Evolutionary conservation across 92 coral and sea anemone genomes (phyloP).

Genomic region (Metridium senile): DNA sequence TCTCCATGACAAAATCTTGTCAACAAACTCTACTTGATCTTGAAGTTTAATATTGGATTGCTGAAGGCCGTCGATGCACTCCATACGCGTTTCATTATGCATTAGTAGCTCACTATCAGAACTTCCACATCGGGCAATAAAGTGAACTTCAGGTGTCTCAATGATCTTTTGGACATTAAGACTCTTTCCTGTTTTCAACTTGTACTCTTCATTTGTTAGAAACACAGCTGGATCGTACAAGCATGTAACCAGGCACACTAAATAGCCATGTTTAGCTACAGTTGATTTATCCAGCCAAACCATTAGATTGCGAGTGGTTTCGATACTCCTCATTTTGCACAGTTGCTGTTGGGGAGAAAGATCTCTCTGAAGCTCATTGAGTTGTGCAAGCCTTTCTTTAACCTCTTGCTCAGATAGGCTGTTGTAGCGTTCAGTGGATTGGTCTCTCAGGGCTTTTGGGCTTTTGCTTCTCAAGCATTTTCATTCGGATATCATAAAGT

Average conservation of each 20-base stretch:
- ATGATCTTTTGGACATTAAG: constrained; percentile 20
- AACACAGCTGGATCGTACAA: constrained; percentile 39
- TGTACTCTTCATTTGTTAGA: constrained; percentile 35
- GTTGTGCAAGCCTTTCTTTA: neutral
- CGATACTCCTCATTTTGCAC: constrained; percentile 21
- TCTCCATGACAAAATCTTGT: constrained; percentile 54
- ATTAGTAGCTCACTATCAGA: constrained; percentile 38
- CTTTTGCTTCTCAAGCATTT: constrained; percentile 22
- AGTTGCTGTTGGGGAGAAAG: neutral
- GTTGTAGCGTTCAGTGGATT: neutral
- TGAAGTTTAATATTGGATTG: neutral
- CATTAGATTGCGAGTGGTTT: constrained; percentile 34
- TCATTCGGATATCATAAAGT: constrained; percentile 15
- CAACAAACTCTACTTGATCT: neutral
- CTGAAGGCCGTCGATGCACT: constrained; percentile 19
- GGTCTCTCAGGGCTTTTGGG: constrained; percentile 13
- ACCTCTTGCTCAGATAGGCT: neutral
- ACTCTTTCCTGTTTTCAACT: constrained; percentile 12
- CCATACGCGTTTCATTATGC: constrained; percentile 38
- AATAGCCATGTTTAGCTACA: constrained; percentile 22
- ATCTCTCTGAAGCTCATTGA: neutral
- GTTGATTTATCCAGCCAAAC: constrained; percentile 47
- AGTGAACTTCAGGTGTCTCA: constrained; percentile 35
- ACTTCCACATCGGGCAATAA: constrained; percentile 28
- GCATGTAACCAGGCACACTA: constrained; percentile 30